Evolutionary conservation across 2,797 vertebrate species (phyloP).

Genomic region (Pseudochirops cupreus): DNA sequence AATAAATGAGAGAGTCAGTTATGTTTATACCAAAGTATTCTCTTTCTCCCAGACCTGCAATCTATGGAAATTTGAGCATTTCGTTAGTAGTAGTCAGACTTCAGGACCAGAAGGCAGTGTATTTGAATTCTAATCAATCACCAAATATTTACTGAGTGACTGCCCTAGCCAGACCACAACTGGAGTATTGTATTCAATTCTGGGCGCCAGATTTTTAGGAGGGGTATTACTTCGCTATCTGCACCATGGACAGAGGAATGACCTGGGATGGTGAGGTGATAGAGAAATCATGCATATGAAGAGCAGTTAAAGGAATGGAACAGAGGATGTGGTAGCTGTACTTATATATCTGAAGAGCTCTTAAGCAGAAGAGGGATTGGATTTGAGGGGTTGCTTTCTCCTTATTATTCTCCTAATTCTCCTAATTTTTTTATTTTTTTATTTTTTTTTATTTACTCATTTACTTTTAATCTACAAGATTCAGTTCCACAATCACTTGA

Average conservation of each 20-base stretch:
- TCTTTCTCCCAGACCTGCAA: not conserved
- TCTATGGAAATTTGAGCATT: not conserved
- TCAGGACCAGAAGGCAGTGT: not conserved
- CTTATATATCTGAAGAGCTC: not conserved
- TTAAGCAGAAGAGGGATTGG: not conserved
- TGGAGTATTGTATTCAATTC: not conserved
- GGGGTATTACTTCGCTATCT: not conserved
- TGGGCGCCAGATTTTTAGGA: not conserved
- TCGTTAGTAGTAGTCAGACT: not conserved
- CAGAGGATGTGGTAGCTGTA: not conserved
- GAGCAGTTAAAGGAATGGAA: not conserved
- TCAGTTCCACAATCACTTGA: no score
- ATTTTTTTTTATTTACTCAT: no score
- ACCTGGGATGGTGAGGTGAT: not conserved
- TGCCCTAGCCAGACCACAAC: not conserved
- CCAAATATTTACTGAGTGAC: not conserved
- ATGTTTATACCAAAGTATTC: not conserved
- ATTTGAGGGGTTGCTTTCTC: not conserved
- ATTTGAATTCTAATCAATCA: conserved; percentile 12
- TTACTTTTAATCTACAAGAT: no score
- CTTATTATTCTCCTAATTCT: not conserved
- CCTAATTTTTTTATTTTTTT: not conserved
- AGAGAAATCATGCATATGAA: not conserved
- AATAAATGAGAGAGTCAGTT: not conserved
- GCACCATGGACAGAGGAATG: not conserved